Evolutionary conservation across 2,797 vertebrate genomes (phyloP).

Genomic region (Neostethus bicornis): DNA sequence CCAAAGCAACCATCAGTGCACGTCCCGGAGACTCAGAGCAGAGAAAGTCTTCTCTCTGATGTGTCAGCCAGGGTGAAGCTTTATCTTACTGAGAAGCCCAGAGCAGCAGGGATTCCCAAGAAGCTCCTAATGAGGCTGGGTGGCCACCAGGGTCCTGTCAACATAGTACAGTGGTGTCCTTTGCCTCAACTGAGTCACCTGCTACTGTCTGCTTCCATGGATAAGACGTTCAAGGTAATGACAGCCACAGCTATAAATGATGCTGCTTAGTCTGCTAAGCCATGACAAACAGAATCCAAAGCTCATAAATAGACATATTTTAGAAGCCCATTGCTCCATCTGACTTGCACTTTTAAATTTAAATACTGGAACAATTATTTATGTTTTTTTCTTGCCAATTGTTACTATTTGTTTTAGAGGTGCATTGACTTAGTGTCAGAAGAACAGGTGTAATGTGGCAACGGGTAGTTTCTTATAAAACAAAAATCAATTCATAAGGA

Average conservation of each 20-base stretch:
- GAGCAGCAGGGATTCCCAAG: constrained; percentile 79
- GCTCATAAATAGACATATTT: background rate
- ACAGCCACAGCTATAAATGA: constrained; percentile 3
- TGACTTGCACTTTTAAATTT: background rate
- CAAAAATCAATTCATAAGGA: constrained; percentile 12
- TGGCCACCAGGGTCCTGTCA: constrained; percentile 88
- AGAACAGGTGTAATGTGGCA: constrained; percentile 2
- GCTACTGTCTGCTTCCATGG: constrained; percentile 94
- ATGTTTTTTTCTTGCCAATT: background rate
- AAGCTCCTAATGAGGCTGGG: constrained; percentile 79
- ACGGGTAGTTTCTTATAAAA: background rate
- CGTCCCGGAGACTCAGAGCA: constrained; percentile 28
- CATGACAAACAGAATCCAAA: background rate
- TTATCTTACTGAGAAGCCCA: constrained; percentile 76
- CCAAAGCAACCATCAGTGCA: constrained; percentile 17
- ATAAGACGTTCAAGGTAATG: constrained; percentile 92
- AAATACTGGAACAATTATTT: background rate
- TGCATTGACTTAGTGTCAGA: constrained; percentile 5
- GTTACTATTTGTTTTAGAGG: background rate
- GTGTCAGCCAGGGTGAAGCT: constrained; percentile 84
- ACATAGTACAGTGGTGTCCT: constrained; percentile 90
- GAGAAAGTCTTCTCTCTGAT: constrained; percentile 62
- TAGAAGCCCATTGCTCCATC: constrained; percentile 1
- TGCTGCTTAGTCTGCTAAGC: background rate
- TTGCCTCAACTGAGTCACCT: constrained; percentile 85